Evolutionary conservation across 2,113 vertebrate species (phyloP).

Genomic region (Camelus dromedarius): DNA sequence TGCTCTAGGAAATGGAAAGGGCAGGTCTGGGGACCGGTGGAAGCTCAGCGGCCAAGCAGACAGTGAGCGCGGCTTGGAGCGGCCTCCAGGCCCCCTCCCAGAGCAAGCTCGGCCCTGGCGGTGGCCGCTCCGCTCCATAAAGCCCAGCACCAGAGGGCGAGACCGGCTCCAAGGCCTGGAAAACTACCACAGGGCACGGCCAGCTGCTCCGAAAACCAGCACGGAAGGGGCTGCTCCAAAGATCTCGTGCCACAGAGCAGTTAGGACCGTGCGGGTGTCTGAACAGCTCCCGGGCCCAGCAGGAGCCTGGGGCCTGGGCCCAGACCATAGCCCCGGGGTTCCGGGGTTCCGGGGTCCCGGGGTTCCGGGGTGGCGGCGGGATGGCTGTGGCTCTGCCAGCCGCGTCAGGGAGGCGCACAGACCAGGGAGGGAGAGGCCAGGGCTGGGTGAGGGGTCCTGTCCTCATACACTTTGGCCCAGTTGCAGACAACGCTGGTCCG

Average conservation of each 20-base stretch:
- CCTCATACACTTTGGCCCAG: neutral
- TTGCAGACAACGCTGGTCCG: neutral
- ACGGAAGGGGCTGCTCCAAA: conserved; percentile 70
- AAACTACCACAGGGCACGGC: conserved; percentile 65
- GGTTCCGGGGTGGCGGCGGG: too few species aligned
- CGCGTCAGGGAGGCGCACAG: neutral
- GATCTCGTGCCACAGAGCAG: neutral
- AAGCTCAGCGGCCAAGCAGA: neutral
- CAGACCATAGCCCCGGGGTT: neutral
- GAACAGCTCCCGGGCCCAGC: neutral
- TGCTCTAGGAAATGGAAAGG: conserved; percentile 12
- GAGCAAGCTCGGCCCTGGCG: conserved; percentile 59
- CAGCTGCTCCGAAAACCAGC: conserved; percentile 54
- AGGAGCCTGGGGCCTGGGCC: neutral
- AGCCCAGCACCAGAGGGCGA: neutral
- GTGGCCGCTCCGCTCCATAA: conserved; percentile 56
- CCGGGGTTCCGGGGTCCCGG: too few species aligned
- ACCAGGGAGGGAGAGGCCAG: neutral
- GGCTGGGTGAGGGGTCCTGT: neutral
- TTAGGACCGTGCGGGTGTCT: neutral
- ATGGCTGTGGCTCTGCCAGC: too few species aligned
- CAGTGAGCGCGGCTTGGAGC: neutral
- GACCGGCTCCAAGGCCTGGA: conserved; percentile 53
- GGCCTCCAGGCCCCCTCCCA: conserved; percentile 68
- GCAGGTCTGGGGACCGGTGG: neutral